phyloP scores from a whole-genome alignment of 2,888 invertebrate species.

The Drosophila bunnanda region DNA sequence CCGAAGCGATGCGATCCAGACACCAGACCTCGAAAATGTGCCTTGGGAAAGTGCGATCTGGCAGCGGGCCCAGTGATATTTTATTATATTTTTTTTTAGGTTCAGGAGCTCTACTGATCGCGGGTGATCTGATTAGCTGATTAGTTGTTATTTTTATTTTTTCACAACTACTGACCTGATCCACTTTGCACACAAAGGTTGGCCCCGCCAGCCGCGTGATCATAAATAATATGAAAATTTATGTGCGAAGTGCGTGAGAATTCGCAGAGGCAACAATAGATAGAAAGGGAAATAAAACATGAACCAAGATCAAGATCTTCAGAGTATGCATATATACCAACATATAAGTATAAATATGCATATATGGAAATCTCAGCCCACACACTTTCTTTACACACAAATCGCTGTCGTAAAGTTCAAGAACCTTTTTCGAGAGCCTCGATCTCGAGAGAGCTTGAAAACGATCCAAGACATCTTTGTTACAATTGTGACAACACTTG shows the following conservation, averaged over 20 bases:
- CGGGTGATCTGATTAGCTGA: slow-evolving; percentile 43
- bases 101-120: slow-evolving; percentile 2
- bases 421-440: slow-evolving; percentile 65
- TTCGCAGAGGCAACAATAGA: slow-evolving; percentile 48
- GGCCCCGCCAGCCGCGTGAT: slow-evolving; percentile 27
- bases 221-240: slow-evolving; percentile 76
- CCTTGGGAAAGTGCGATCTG: slow-evolving; percentile 64
- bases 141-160: slow-evolving; percentile 14
- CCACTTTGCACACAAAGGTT: slow-evolving; percentile 56
- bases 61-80: slow-evolving; percentile 52
- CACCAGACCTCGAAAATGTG: slow-evolving; percentile 42
- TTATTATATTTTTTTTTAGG: slow-evolving; percentile 4
- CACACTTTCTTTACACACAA: slow-evolving; percentile 60
- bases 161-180: slow-evolving; percentile 59
- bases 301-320: slow-evolving; percentile 66
- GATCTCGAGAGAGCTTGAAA: slow-evolving; percentile 50
- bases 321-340: slow-evolving; percentile 17
- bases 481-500: slow-evolving; percentile 57
- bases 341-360: slow-evolving; percentile 31
- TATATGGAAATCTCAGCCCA: slow-evolving; percentile 49
- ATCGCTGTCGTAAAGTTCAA: slow-evolving; percentile 63
- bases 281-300: slow-evolving; percentile 64
- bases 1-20: slow-evolving; percentile 20
- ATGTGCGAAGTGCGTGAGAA: slow-evolving; percentile 64
- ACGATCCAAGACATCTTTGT: slow-evolving; percentile 57